Conservation (phyloP, 2,797 vertebrate species). For the Phrynocephalus guinanensis region DNA sequence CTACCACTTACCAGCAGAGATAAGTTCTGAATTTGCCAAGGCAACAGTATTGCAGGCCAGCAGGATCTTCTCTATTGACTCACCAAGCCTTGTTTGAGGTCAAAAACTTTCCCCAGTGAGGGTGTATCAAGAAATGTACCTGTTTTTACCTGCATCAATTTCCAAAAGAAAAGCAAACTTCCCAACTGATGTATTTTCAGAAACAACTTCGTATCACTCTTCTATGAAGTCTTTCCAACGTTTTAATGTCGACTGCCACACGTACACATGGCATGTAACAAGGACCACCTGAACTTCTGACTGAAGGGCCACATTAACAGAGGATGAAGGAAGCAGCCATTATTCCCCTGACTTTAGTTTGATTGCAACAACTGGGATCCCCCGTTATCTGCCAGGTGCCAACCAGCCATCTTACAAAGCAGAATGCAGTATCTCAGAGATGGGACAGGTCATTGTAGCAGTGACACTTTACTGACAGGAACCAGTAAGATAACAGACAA, state of each 20-base stretch:
- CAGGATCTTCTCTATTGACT: background rate
- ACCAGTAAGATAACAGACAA: background rate
- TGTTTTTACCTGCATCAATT: background rate
- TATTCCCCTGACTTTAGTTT: background rate
- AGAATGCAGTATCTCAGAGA: background rate
- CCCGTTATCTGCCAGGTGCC: background rate
- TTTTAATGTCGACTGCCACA: background rate
- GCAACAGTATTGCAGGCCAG: background rate
- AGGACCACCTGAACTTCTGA: background rate
- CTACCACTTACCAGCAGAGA: background rate
- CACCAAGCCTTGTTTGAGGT: background rate
- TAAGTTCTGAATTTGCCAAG: background rate
- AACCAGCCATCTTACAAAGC: background rate
- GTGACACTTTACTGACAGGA: background rate
- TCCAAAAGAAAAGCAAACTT: background rate
- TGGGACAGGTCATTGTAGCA: background rate
- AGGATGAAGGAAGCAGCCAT: background rate
- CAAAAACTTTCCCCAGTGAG: background rate
- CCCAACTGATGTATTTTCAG: background rate
- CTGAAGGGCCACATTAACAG: background rate
- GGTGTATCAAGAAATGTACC: background rate
- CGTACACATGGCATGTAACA: background rate
- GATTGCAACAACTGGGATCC: background rate
- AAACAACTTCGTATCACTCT: background rate
- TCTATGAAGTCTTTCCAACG: background rate